Evolutionary conservation across 1,140 invertebrate species (phyloP).

Genomic region (Musca vetustissima): DNA sequence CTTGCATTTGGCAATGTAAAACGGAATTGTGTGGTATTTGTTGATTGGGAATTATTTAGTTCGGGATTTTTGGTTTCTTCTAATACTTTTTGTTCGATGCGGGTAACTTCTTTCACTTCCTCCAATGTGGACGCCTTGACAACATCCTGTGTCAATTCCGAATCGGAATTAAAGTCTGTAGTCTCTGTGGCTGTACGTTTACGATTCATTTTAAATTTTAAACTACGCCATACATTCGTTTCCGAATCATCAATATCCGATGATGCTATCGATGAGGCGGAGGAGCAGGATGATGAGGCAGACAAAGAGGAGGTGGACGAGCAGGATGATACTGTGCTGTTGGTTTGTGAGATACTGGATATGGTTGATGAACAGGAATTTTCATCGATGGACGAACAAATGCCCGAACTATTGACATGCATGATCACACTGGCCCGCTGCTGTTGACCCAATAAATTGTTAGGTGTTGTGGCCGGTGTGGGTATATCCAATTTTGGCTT

Average conservation of each 20-base stretch:
- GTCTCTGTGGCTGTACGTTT: conserved; percentile 32
- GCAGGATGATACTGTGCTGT: conserved; percentile 26
- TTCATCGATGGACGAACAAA: conserved; percentile 40
- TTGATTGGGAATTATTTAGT: neutral
- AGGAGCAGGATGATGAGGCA: conserved; percentile 3
- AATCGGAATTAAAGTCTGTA: neutral
- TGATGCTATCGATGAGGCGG: conserved; percentile 7
- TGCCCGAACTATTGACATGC: conserved; percentile 73
- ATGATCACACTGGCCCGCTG: conserved; percentile 73
- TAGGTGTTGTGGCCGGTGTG: conserved; percentile 36
- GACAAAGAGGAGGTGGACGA: neutral
- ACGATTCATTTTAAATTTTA: conserved; percentile 78
- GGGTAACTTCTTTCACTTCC: neutral
- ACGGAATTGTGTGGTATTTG: conserved; percentile 5
- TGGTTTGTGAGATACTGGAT: conserved; percentile 27
- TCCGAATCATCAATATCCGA: conserved; percentile 49
- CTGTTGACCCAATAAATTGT: conserved; percentile 27
- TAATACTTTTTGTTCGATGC: neutral
- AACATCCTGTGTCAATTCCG: neutral
- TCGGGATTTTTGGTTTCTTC: neutral
- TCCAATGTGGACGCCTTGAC: neutral
- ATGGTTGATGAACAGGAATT: conserved; percentile 35
- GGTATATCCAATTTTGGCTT: conserved; percentile 43
- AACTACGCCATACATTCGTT: conserved; percentile 68
- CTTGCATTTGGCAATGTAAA: conserved; percentile 17